These are phyloP conservation scores for Ommatoiulus sabulosus DNA, from an alignment of 2,888 invertebrate genomes.

Conservation along the genomic window DNA sequence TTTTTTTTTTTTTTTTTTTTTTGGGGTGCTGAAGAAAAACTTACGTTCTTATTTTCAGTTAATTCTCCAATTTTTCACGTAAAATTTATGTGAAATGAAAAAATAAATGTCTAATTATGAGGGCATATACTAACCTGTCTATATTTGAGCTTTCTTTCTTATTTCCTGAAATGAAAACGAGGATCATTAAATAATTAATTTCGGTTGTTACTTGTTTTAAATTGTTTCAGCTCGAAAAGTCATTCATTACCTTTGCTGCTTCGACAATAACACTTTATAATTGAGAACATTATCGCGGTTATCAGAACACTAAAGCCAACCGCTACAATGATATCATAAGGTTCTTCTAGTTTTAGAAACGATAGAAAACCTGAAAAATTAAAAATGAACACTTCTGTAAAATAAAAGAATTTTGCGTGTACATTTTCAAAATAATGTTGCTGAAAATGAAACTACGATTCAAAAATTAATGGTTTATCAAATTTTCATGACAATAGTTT, in stretches of 20 bases:
- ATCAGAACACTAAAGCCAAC: background rate
- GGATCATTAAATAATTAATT: background rate
- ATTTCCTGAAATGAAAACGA: background rate
- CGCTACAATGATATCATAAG: background rate
- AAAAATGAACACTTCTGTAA: slow-evolving; percentile 6
- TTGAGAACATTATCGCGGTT: background rate
- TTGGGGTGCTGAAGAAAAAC: too few relatives aligned
- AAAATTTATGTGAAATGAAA: too few relatives aligned
- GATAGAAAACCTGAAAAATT: background rate
- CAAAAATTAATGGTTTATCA: too few relatives aligned
- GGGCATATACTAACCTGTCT: background rate
- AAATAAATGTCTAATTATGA: background rate
- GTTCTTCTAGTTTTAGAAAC: background rate
- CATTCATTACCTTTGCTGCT: background rate
- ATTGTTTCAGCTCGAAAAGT: background rate
- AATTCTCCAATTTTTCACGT: too few relatives aligned
- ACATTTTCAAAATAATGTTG: too few relatives aligned
- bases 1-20: too few relatives aligned
- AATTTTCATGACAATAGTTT: too few relatives aligned
- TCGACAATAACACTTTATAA: background rate
- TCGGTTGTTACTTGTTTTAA: background rate
- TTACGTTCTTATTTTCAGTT: too few relatives aligned
- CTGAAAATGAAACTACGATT: too few relatives aligned
- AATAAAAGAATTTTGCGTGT: too few relatives aligned
- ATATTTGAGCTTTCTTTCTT: background rate